Conservation (phyloP, 2,797 vertebrate genomes). For the Schizopygopsis pylzovi region DNA sequence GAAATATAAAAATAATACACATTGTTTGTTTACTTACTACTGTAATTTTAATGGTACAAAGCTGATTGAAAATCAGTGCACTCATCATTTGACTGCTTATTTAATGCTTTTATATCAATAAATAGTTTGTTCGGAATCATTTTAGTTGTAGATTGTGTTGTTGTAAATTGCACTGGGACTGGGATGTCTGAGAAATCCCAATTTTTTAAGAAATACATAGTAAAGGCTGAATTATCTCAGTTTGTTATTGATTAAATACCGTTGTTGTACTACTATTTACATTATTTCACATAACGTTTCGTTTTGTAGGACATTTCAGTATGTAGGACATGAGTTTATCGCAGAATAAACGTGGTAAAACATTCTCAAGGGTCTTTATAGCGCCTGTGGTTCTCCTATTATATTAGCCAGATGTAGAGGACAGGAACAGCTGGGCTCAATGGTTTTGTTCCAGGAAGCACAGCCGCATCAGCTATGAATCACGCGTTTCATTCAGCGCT, state of each 20-base stretch:
- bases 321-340: background rate
- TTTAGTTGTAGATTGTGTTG: too few species aligned
- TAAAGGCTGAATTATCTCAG: background rate
- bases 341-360: background rate
- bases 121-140: too few species aligned
- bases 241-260: background rate
- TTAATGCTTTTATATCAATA: too few species aligned
- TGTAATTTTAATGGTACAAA: too few species aligned
- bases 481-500: background rate
- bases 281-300: background rate
- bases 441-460: conserved; percentile 10
- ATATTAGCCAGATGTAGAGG: conserved; percentile 1
- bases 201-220: too few species aligned
- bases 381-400: background rate
- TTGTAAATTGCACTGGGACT: too few species aligned
- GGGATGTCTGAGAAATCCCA: too few species aligned
- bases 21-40: too few species aligned
- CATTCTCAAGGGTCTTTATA: background rate
- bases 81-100: too few species aligned
- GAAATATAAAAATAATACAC: too few species aligned
- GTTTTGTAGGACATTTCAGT: background rate
- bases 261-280: background rate
- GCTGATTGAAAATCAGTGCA: background rate
- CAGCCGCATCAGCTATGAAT: background rate
- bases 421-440: conserved; percentile 18